These are phyloP conservation scores for Ichneumon xanthorius DNA, from an alignment of 2,888 invertebrate genomes.

Conservation along the genomic window DNA sequence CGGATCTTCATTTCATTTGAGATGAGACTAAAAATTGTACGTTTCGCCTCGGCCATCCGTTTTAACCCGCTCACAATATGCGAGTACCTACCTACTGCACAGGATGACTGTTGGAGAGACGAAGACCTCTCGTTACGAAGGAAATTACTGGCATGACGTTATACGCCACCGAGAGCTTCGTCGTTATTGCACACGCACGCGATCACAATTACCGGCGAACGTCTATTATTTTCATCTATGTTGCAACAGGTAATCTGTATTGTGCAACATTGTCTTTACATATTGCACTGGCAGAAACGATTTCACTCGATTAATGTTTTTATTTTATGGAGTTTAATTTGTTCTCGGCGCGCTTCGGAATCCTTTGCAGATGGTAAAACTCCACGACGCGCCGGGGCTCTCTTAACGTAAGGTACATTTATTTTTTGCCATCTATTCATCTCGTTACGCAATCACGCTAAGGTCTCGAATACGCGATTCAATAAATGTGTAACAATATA, in stretches of 20 bases:
- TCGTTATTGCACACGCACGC: slow-evolving; percentile 17
- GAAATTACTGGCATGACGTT: slow-evolving; percentile 13
- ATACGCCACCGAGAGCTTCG: background rate
- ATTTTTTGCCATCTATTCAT: too few relatives aligned
- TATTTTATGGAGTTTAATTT: too few relatives aligned
- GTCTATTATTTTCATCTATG: background rate
- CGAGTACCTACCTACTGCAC: too few relatives aligned
- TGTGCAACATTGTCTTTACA: background rate
- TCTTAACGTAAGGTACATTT: too few relatives aligned
- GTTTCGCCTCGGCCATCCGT: background rate
- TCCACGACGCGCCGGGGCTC: too few relatives aligned
- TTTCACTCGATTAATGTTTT: background rate
- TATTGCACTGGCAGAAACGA: background rate
- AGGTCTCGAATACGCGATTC: background rate
- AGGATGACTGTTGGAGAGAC: background rate
- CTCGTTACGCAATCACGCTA: too few relatives aligned
- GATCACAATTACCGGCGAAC: background rate
- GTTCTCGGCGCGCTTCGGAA: too few relatives aligned
- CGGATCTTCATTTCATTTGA: background rate
- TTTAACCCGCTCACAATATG: background rate
- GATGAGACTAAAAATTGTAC: background rate
- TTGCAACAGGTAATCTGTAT: background rate
- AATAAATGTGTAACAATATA: too few relatives aligned
- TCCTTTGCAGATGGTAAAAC: too few relatives aligned
- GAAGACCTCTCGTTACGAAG: slow-evolving; percentile 21